Base-by-base conservation (phyloP, 2,113 vertebrate genomes). In the Pseudorhombus dupliciocellatus region DNA sequence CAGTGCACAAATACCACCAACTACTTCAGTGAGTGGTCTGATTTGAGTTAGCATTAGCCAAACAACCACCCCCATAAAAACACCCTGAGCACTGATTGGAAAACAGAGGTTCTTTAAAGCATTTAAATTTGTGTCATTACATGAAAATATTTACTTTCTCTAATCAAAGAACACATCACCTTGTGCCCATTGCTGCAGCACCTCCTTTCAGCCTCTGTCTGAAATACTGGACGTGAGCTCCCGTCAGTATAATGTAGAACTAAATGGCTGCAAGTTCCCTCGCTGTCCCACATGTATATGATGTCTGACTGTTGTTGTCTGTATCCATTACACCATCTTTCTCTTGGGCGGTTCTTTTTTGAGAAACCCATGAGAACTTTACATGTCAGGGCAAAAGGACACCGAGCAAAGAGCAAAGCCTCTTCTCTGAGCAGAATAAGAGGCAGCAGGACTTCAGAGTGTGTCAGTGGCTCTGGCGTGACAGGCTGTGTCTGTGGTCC, bases 401-500 rank as follows among this genome's bases (percentile, higher is more conserved):
- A 22, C 12, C 0, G 60, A 22, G 25, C 58, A 62, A 62, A 53
- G 30, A 37, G 44, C 31, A 10, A n/a, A 37, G 24, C 25, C 22
- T 53, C 37, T 52, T 4, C n/a, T 4, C 40, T 31, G 7, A 53
- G 24, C 54, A 22, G 8, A 60, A 70, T 22, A 5, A 44, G 44
- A 75, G 52, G 22, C 46, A 34, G 48, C 44, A 5, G 37, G 31
- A 30, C 14, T 61, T 59, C 3, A 53, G 34, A 31, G 54, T 28
- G 59, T 34, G 56, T 70, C 51, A 44, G 34, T 5, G 18, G 24
- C 42, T 70, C 73, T 30, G 65, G 18, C 66, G 77, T 30, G 16
- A 66, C 48, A 59, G 28, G 24, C 77, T 65, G 57, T 60, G 7
- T 51, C 52, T 70, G n/a, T 6, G 22, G 3, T 15, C 61, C 87